Evolutionary conservation across 2,888 invertebrate genomes (phyloP).

Genomic region (Cacoxenus indagator): DNA sequence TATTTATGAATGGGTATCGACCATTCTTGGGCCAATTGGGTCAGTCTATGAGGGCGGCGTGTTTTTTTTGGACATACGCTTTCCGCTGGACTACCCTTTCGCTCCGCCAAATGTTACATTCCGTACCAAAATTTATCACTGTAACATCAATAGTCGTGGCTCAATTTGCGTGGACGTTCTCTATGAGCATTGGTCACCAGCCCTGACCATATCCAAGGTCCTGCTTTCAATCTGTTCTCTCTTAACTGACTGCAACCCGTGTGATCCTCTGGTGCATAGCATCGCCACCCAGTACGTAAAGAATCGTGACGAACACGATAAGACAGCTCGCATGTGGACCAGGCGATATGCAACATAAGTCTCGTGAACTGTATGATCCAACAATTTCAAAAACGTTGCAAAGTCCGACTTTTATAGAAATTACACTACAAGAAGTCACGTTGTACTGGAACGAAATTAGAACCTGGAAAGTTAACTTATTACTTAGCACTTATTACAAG

Average conservation of each 20-base stretch:
- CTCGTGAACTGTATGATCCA: neutral
- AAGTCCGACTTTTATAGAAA: neutral
- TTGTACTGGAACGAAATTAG: neutral
- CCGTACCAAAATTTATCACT: constrained; percentile 96
- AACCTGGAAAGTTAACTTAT: neutral
- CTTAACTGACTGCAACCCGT: constrained; percentile 97
- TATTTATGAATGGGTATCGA: constrained; percentile 95
- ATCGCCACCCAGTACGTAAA: constrained; percentile 97
- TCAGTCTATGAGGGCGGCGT: constrained; percentile 98
- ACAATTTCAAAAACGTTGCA: neutral
- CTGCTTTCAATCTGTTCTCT: constrained; percentile 96
- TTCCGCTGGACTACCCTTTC: constrained; percentile 96
- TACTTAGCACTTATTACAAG: too few species aligned
- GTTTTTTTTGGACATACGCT: constrained; percentile 96
- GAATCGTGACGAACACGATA: constrained; percentile 96
- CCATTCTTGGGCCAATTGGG: constrained; percentile 95
- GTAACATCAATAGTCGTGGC: constrained; percentile 98
- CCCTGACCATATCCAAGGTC: constrained; percentile 96
- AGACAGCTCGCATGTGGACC: constrained; percentile 97
- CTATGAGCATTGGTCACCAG: constrained; percentile 98
- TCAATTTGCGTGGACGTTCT: constrained; percentile 97
- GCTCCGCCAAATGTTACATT: constrained; percentile 96
- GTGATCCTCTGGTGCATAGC: constrained; percentile 95
- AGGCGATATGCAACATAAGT: constrained; percentile 79
- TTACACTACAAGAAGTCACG: neutral